Base-by-base conservation (phyloP, 1,140 invertebrate genomes). In the Caenorhabditis brenneri region DNA sequence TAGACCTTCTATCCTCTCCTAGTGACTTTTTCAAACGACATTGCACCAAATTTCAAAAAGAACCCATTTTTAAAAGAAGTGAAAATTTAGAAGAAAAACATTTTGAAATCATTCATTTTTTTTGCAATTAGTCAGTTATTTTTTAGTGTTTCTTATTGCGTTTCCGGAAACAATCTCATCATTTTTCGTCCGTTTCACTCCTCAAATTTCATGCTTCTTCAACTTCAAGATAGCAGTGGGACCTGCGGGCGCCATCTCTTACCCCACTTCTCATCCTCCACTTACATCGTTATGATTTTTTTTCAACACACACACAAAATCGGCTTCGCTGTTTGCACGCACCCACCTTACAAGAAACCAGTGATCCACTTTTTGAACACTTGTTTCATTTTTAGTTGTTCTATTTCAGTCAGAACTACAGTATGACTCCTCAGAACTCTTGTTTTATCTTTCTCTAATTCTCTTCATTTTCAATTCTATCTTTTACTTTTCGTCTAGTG, bases 201-300 rank as follows among this genome's bases (percentile, higher is more conserved):
- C 65, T 74, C 65, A 74, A 42, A 74, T 74, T 74, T 74, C 65
- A 74, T 74, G 65, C 65, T 6, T 74, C 36, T 42, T 74, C 33
- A 31, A 19, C 65, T 42, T 74, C n/a, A 24, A 22, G n/a, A 36
- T 5, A 19, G 19, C 65, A 22, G 36, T 42, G 39, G 39, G 36
- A 46, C 33, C 65, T 74, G 36, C 65, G 65, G 36, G 36, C 33
- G 65, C n/a, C 65, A n/a, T 74, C 65, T 74, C 65, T n/a, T n/a
- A 31, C 36, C 22, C n/a, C 65, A 36, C 65, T 36, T 39, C 36
- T 58, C 53, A 27, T 58, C 33, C 65, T 42, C 65, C 36, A 42
- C 65, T 74, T 74, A 74, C 65, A 74, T 74, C 65, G 65, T 74
- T 74, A 74, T 74, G 65, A 74, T 74, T 74, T 74, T 46, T 74